Percentiles rank a stretch among this genome's conserved stretches.
phyloP scores from a whole-genome alignment of 2,797 vertebrate genomes.

The Pempheris klunzingeri region DNA sequence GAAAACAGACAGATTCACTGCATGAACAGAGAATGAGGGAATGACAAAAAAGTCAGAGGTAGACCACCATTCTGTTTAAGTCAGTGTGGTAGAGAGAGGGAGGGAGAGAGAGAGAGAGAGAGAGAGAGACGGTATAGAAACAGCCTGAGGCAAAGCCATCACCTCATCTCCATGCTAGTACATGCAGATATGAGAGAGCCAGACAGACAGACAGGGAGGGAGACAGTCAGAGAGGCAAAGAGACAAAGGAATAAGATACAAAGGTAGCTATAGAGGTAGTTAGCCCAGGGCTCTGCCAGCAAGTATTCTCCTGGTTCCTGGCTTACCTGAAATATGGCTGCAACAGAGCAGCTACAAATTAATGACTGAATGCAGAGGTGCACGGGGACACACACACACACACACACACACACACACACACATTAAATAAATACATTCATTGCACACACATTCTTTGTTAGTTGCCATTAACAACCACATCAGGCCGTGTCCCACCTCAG shows the following conservation, averaged over 20 bases:
- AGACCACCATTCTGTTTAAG: constrained; percentile 39
- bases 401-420: constrained; percentile 17
- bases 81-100: constrained; percentile 1
- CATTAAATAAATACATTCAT: constrained; percentile 20
- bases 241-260: constrained; percentile 58
- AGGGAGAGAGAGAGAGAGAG: constrained; percentile 10
- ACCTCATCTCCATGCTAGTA: constrained; percentile 57
- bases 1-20: constrained; percentile 23
- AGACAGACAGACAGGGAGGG: constrained; percentile 55
- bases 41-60: constrained; percentile 24
- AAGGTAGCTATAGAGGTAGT: constrained; percentile 57
- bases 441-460: constrained; percentile 35
- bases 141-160: constrained; percentile 65
- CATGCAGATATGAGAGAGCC: constrained; percentile 53
- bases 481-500: constrained; percentile 46
- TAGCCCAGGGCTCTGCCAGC: constrained; percentile 63
- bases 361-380: constrained; percentile 59
- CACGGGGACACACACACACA: constrained; percentile 16
- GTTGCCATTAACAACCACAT: constrained; percentile 70
- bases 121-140: constrained; percentile 48
- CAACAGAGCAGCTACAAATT: constrained; percentile 63
- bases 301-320: constrained; percentile 61
- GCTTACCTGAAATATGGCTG: constrained; percentile 60
- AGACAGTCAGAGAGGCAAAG: constrained; percentile 48
- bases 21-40: constrained; percentile 27